Base-by-base conservation (phyloP, 1,140 invertebrate genomes). In the Octopus bimaculoides region DNA sequence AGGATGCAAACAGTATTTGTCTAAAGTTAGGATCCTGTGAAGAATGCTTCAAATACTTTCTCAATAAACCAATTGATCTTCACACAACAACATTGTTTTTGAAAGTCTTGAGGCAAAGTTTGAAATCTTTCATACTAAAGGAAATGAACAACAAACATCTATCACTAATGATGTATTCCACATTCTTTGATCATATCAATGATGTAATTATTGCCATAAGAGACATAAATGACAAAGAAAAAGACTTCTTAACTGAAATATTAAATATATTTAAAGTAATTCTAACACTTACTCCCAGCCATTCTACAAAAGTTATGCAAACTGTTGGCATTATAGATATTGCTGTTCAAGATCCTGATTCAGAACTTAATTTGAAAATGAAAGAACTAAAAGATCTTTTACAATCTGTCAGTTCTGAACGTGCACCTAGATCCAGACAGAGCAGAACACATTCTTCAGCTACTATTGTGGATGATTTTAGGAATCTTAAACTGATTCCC, bases 401-500 rank as follows among this genome's bases (percentile, higher is more conserved):
- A 12, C 5, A 78, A 78, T 5, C 4, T 8, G 3, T 17, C 26
- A 10, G 52, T 61, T 3, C 8, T n/a, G 17, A 41, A 56, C 5
- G 2, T 17, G 17, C 8, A n/a, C 20, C n/a, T 10, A 61, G 17
- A 17, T 17, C 1, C 54, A 41, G 26, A 3, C 26, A 41, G 26
- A 12, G 52, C n/a, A n/a, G 5, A 74, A 52, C 7, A 77, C n/a
- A 54, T 55, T 20, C 78, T 82, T 54, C 54, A 78, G 77, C 80
- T n/a, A 79, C 73, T 9, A 88, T 89, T 10, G 86, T 84, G 0
- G 84, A 89, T 71, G 82, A 89, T 79, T 91, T 90, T 80, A 81
- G 88, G 5, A 77, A 82, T 54, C 75, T 91, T 5, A 80, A 82
- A 6, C 82, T 90, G n/a, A 81, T 88, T 77, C 90, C 90, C 9